A percentile compares a stretch with the other conserved stretches of the same genome.
Evolutionary conservation across 2,888 invertebrate genomes (phyloP).

Genomic region (Neelides folsomi): DNA sequence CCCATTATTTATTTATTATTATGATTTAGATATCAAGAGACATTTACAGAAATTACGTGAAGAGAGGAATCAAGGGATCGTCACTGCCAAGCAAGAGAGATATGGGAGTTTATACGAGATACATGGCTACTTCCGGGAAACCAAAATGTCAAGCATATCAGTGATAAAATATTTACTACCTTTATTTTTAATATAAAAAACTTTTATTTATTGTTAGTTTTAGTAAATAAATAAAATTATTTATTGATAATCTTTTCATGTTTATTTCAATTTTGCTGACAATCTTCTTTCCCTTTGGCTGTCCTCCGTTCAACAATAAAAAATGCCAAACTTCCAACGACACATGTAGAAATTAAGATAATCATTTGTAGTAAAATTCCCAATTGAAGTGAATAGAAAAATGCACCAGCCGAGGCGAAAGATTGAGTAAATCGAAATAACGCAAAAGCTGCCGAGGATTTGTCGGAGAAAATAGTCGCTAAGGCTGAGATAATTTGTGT

Average conservation of each 20-base stretch:
- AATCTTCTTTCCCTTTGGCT: slow-evolving; percentile 9
- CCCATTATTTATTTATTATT: slow-evolving; percentile 1
- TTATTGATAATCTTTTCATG: too few relatives aligned
- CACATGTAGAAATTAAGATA: slow-evolving; percentile 42
- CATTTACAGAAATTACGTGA: slow-evolving; percentile 57
- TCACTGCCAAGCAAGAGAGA: slow-evolving; percentile 40
- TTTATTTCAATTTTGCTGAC: background rate
- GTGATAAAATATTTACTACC: too few relatives aligned
- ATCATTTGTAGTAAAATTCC: slow-evolving; percentile 59
- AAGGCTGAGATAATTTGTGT: slow-evolving; percentile 89
- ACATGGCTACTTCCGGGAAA: slow-evolving; percentile 28
- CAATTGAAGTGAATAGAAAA: slow-evolving; percentile 64
- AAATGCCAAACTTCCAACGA: slow-evolving; percentile 21
- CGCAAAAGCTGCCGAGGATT: slow-evolving; percentile 92
- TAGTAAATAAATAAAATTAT: too few relatives aligned
- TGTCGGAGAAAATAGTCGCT: slow-evolving; percentile 72
- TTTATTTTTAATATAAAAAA: too few relatives aligned
- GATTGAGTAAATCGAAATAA: slow-evolving; percentile 95
- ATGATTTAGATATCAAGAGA: slow-evolving; percentile 42
- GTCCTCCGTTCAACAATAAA: slow-evolving; percentile 27
- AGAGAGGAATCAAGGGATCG: slow-evolving; percentile 44
- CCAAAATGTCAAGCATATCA: slow-evolving; percentile 5
- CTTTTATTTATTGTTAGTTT: too few relatives aligned
- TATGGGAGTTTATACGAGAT: slow-evolving; percentile 39
- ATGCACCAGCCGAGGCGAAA: slow-evolving; percentile 68